Evolutionary conservation across 2,888 invertebrate genomes (phyloP), one percentile per base, ranked within the genome.

Genomic region (Brachynemurus nebulosus): DNA sequence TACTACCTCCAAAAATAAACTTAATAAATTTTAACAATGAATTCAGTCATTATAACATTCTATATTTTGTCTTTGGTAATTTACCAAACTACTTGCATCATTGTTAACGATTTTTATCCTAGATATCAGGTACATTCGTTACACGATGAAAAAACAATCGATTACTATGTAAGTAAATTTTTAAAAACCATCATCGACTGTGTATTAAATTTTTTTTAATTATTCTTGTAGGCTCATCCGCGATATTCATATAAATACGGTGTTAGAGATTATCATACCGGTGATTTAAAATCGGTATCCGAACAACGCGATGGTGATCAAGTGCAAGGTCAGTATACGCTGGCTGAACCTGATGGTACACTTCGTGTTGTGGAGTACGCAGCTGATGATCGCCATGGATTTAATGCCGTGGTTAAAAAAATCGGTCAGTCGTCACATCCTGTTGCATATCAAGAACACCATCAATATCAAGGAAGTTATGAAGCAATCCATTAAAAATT

Each of bases 241-340:
- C 65, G 60, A 51, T 70, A 70, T 55, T 67, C 68, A 43, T 70
- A 67, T 52, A 67, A 69, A 52, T 70, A 70, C 54, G 62, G 68
- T 33, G 70, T 70, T 34, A 66, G 64, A 48, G 70, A 70, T 48
- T 68, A 68, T 14, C 66, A 68, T 59, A 70, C 70, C 1, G 69
- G 69, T 41, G 70, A 70, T 52, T 65, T 69, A 48, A 70, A 70
- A 33, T 33, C 33, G 53, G 64, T 67, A 11, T 69, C 70, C 53
- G 70, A 69, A 70, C 69, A 70, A 50, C 66, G 62, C 52, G 59
- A 52, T 25, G 51, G 51, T 19, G 53, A 51, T 39, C 45, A 46
- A 16, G 52, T 52, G 27, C 48, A 49, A 21, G 52, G 52, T 30
- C 30, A 30, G 18, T 52, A 50, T 43, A 42, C 47, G 4, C 69